Base-by-base conservation (phyloP, 2,797 vertebrate species). In the Thalassophryne amazonica region DNA sequence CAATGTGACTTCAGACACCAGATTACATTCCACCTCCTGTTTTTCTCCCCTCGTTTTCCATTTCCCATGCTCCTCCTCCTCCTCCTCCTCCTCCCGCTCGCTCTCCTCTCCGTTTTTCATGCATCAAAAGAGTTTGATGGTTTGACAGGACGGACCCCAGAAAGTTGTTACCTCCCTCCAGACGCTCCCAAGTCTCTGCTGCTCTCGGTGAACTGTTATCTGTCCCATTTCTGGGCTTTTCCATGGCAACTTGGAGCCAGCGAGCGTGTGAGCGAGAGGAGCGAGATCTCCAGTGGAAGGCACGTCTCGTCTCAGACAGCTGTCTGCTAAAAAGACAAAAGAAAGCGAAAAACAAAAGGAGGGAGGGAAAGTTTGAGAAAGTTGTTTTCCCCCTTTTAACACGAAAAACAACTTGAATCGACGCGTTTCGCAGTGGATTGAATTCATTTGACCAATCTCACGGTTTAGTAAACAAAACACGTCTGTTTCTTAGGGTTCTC, bases 161-260 rank as follows among this genome's bases (percentile, higher is more conserved):
- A 87, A 87, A 81, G 78, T 69, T 56, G 54, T 66, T 38, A 37
- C 51, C 68, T 86, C 85, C 84, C 86, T 62, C 60, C 74, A 86
- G 83, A 86, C 80, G 61, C 56, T 78, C 69, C 76, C 38, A 65
- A 83, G 69, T 86, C 79, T 89, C 86, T 60, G 76, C 80, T 88
- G n/a, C 81, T 80, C 84, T 80, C 74, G 80, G 71, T 84, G 86
- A 88, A 86, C 88, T 84, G 78, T 81, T 84, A 80, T 86, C 83
- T 89, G 88, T 83, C 81, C 88, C 86, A 86, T 88, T 86, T 90
- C 77, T 72, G 65, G 60, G 75, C 70, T 85, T 86, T 87, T 86
- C 86, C 79, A 88, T 88, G 83, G 87, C 82, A 90, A 90, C 88
- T 39, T 69, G 67, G 68, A 85, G 73, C 74, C 60, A 57, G 78